Base-by-base conservation (phyloP, 2,888 invertebrate genomes). In the Agriopis marginaria region DNA sequence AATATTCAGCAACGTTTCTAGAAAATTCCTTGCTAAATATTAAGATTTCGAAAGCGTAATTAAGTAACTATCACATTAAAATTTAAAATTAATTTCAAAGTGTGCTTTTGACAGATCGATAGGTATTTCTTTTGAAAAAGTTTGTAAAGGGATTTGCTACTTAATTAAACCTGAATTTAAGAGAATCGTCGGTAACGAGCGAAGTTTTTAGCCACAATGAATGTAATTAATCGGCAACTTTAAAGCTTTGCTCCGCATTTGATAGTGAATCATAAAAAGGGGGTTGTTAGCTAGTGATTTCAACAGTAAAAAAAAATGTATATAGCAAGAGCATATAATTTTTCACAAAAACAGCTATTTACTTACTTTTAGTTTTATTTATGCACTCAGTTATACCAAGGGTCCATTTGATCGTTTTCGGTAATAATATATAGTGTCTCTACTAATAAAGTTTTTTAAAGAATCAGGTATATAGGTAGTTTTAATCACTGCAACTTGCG, bases 171-270 rank as follows among this genome's bases (percentile, higher is more conserved):
- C 85, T 85, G 85, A 89, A 89, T 90, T 89, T 88, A 86, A 88
- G 86, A 89, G 88, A 89, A 89, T 86, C 82, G 86, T 81, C 85
- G 83, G 88, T 93, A 93, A 93, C 89, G 93, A 93, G 89, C 91
- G 75, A 93, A 93, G 89, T 93, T 93, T 89, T 83, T 82, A 79
- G 79, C 89, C 91, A 89, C 91, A 92, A 90, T 90, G 89, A 90
- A 88, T 89, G 86, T 91, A 89, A 93, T 91, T 91, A 90, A 89
- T 89, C 80, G 88, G 81, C 82, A 87, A 89, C 83, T 89, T 86
- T 88, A 87, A 84, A 84, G 87, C 85, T 87, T 84, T 76, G 81
- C 83, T 81, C 81, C 78, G 73, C 76, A 79, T 83, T 76, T 75
- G 77, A 80, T 85, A 82, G 79, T 82, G 74, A 70, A 78, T 79